Evolutionary conservation across 2,888 invertebrate species (phyloP).

Genomic region (Brachyptera risi): DNA sequence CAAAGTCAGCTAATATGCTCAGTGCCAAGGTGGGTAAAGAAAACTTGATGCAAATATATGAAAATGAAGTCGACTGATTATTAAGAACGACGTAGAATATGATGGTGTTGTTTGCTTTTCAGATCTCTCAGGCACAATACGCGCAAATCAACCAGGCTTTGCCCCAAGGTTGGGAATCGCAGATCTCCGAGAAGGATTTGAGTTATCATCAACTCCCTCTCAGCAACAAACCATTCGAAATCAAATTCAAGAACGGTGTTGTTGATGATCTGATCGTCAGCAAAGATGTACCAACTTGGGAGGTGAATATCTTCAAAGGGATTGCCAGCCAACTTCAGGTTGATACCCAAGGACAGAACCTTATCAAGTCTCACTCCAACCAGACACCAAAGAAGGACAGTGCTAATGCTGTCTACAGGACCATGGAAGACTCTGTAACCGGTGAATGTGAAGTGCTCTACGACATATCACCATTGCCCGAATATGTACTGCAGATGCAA

Average conservation of each 20-base stretch:
- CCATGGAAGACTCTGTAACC: constrained; percentile 56
- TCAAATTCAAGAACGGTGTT: constrained; percentile 57
- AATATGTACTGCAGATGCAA: constrained; percentile 52
- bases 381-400: constrained; percentile 41
- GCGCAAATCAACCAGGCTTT: constrained; percentile 53
- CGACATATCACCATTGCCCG: constrained; percentile 57
- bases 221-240: constrained; percentile 57
- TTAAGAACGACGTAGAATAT: no score
- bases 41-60: no score
- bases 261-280: constrained; percentile 53
- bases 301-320: constrained; percentile 67
- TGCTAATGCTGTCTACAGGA: constrained; percentile 57
- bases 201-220: constrained; percentile 53
- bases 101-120: no score
- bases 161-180: constrained; percentile 48
- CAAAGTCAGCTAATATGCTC: constrained; percentile 36
- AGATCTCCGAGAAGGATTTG: constrained; percentile 49
- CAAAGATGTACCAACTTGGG: constrained; percentile 52
- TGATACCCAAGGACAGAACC: constrained; percentile 56
- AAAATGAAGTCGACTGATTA: no score
- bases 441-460: constrained; percentile 71
- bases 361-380: constrained; percentile 50
- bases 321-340: constrained; percentile 65
- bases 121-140: constrained; percentile 51
- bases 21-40: constrained; percentile 34